These are phyloP conservation scores for Sebastes kiyomatsui DNA, from an alignment of 2,797 vertebrate genomes.

Conservation along the genomic window DNA sequence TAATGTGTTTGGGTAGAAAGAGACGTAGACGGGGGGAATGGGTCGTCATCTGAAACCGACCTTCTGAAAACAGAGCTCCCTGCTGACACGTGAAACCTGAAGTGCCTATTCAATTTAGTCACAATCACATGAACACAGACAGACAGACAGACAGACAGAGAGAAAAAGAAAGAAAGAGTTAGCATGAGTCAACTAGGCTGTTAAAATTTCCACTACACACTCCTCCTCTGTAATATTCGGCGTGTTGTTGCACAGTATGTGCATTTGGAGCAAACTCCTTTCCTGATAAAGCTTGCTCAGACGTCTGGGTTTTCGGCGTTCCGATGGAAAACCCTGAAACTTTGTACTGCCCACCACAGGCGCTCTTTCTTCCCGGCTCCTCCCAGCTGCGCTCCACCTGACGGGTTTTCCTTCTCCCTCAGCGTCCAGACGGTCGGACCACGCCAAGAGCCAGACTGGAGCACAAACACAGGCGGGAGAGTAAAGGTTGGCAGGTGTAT, in stretches of 20 bases:
- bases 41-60: slow-evolving; percentile 55
- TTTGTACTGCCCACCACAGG: slow-evolving; percentile 48
- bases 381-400: slow-evolving; percentile 69
- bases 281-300: slow-evolving; percentile 75
- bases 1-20: slow-evolving; percentile 58
- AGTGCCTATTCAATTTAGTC: slow-evolving; percentile 30
- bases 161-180: background rate
- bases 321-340: slow-evolving; percentile 64
- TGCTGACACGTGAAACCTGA: slow-evolving; percentile 45
- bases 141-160: background rate
- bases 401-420: slow-evolving; percentile 65
- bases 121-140: slow-evolving; percentile 1
- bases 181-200: background rate
- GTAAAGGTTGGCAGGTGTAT: slow-evolving; percentile 70
- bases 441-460: slow-evolving; percentile 68
- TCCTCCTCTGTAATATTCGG: background rate
- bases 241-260: slow-evolving; percentile 23
- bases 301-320: slow-evolving; percentile 64
- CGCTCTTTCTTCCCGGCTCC: slow-evolving; percentile 63
- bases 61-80: slow-evolving; percentile 53
- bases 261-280: slow-evolving; percentile 46
- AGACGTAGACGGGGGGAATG: background rate
- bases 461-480: slow-evolving; percentile 69
- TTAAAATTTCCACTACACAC: slow-evolving; percentile 15
- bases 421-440: slow-evolving; percentile 55